These are phyloP conservation scores for Xylota segnis DNA, from an alignment of 2,888 invertebrate species.

Conservation along the genomic window DNA sequence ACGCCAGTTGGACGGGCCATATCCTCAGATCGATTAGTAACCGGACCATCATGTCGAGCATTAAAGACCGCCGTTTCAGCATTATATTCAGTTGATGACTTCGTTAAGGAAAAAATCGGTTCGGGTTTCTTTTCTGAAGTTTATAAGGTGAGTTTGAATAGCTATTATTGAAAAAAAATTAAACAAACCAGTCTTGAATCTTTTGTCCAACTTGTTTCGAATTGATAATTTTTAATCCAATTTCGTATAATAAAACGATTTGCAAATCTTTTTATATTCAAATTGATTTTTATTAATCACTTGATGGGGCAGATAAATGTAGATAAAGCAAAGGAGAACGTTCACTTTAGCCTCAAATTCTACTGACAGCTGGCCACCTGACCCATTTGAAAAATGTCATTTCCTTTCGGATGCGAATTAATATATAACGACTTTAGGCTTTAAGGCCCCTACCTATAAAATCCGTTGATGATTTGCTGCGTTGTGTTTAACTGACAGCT, in stretches of 20 bases:
- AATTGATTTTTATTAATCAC: not conserved
- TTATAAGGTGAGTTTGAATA: conserved; percentile 92
- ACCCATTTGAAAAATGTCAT: not conserved
- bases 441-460: too few species aligned
- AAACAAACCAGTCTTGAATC: not conserved
- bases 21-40: conserved; percentile 86
- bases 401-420: not conserved
- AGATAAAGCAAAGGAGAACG: conserved; percentile 8
- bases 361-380: not conserved
- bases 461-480: too few species aligned
- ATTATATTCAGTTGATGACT: conserved; percentile 96
- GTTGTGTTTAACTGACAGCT: too few species aligned
- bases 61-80: conserved; percentile 96
- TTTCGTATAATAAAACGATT: not conserved
- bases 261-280: not conserved
- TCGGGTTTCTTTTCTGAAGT: conserved; percentile 99
- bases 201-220: not conserved
- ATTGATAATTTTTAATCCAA: not conserved
- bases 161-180: not conserved
- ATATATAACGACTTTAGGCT: too few species aligned
- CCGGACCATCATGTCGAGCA: conserved; percentile 94
- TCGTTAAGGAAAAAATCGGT: conserved; percentile 96
- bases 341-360: conserved; percentile 8
- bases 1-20: conserved; percentile 82
- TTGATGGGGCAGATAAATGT: not conserved